Evolutionary conservation across 2,113 vertebrate genomes (phyloP).

Genomic region (Bubo scandiacus): DNA sequence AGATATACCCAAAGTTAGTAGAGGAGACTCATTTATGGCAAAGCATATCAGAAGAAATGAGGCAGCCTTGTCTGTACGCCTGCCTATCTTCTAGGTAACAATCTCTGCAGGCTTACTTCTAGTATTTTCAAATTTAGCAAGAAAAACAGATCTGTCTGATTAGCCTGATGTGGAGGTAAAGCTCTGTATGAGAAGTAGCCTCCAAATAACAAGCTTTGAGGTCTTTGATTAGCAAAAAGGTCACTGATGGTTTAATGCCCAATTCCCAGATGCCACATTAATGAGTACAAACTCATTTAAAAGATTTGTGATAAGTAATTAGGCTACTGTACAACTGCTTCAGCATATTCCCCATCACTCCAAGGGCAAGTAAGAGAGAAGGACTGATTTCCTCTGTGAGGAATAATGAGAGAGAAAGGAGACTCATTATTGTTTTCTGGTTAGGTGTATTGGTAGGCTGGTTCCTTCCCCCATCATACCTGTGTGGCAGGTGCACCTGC

Average conservation of each 20-base stretch:
- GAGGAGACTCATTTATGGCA: background rate
- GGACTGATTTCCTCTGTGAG: background rate
- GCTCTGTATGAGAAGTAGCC: background rate
- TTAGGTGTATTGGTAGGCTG: background rate
- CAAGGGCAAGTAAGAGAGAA: slow-evolving; percentile 18
- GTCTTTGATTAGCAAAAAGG: slow-evolving; percentile 33
- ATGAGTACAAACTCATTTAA: slow-evolving; percentile 45
- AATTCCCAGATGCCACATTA: slow-evolving; percentile 43
- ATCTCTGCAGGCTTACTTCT: background rate
- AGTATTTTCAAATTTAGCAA: background rate
- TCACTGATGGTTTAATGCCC: slow-evolving; percentile 25
- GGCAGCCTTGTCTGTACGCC: background rate
- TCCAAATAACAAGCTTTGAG: background rate
- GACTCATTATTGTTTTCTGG: background rate
- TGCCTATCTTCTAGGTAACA: background rate
- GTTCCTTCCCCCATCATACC: background rate
- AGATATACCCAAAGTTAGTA: background rate
- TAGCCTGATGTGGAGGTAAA: background rate
- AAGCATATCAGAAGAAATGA: background rate
- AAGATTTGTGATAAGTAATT: slow-evolving; percentile 63
- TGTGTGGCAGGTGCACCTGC: too few species aligned
- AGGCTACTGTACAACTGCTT: background rate
- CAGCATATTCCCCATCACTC: background rate
- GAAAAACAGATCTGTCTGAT: background rate
- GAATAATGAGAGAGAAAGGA: background rate